Evolutionary conservation across 2,888 invertebrate genomes (phyloP), one percentile per base, ranked within the genome.

Genomic region (Ophraella communa): DNA sequence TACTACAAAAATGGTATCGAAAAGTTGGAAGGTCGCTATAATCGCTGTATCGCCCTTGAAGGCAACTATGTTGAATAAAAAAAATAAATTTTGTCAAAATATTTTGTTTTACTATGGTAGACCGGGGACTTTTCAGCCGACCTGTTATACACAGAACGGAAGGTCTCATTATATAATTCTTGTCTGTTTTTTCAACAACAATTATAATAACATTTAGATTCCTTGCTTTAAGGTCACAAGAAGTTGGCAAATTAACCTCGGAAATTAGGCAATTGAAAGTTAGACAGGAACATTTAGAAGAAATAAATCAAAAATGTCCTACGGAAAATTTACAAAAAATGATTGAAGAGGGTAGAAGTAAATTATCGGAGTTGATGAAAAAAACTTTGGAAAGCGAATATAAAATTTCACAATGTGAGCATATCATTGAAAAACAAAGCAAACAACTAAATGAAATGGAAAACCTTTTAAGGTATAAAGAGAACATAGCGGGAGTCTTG

Each of bases 381-480:
- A 72, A 71, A 44, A 73, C 66, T 10, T 33, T 79, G 59, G 80
- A 81, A 20, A 78, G 78, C 64, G 81, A 82, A 61, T 77, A 77
- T 54, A 79, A 77, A 64, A 75, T 89, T 60, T 77, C 83, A 5
- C 84, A 86, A 69, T 87, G 85, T 69, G 86, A 88, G 33, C 84
- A 85, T 59, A 85, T 87, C 65, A 77, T 88, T 8, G 87, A 87
- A 56, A 85, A 86, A 57, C 87, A 88, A 72, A 85, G 85, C 64
- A 86, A 86, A 61, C 84, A 87, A 64, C 84, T 88, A 77, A 85
- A 84, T 72, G 86, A 87, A 73, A 87, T 88, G 84, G 86, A 86
- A 79, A 87, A 86, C 77, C 83, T 87, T 71, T 82, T 88, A 70
- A 87, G 87, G 82, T 86, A 86, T 73, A 84, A 87, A 8, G 87